Evolutionary conservation across 2,113 vertebrate species (phyloP).

Genomic region (Agelaius tricolor): DNA sequence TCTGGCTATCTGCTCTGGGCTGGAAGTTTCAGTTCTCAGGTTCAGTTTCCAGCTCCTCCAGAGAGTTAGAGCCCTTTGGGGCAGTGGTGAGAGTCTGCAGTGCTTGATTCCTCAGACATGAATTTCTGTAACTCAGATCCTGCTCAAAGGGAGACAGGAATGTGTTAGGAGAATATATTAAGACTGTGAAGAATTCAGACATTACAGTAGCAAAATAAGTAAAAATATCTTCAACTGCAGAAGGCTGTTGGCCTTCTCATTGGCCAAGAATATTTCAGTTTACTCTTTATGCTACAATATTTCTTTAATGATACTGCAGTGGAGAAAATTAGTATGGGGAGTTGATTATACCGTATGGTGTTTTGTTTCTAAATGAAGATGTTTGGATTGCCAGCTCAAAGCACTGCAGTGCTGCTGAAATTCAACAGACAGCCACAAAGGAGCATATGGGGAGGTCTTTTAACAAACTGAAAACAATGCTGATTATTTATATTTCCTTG

Average conservation of each 20-base stretch:
- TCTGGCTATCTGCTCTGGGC: neutral
- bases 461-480: neutral
- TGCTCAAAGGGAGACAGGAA: neutral
- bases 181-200: neutral
- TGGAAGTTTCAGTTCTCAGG: neutral
- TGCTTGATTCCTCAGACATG: neutral
- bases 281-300: constrained; percentile 17
- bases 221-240: neutral
- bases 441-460: neutral
- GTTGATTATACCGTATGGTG: constrained; percentile 15
- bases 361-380: constrained; percentile 50
- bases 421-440: neutral
- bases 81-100: neutral
- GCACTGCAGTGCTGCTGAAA: constrained; percentile 8
- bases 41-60: neutral
- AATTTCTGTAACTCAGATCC: neutral
- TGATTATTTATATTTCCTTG: neutral
- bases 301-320: constrained; percentile 37
- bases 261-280: constrained; percentile 17
- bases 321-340: constrained; percentile 33
- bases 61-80: neutral
- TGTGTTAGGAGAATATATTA: neutral
- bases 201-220: neutral
- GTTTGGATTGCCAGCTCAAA: constrained; percentile 29
- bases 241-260: neutral